phyloP scores from a whole-genome alignment of 2,113 vertebrate species.

The Nothoprocta perdicaria region DNA sequence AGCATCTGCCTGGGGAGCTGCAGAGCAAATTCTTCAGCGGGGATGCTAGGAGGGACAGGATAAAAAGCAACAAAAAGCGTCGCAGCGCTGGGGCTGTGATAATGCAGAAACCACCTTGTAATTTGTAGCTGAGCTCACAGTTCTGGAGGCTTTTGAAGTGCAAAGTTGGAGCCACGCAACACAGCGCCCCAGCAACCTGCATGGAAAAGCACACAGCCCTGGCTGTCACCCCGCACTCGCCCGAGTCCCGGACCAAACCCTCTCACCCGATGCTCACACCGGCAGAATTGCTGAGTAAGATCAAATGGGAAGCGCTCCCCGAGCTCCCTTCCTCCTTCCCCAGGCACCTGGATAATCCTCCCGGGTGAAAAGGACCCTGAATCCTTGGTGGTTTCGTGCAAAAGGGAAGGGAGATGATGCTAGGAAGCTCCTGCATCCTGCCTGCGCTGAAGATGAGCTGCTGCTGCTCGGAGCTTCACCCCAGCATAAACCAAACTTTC shows the following conservation, averaged over 20 bases:
- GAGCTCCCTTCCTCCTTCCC: neutral
- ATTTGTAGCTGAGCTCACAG: neutral
- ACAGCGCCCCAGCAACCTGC: neutral
- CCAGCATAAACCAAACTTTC: neutral
- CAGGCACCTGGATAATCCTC: conserved; percentile 45
- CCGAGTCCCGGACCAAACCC: neutral
- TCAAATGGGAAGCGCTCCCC: conserved; percentile 9
- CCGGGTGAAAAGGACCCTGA: conserved; percentile 27
- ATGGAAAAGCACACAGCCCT: neutral
- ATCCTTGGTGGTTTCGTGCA: neutral
- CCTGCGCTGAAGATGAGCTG: conserved; percentile 1
- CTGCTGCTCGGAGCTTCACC: neutral
- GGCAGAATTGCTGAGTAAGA: neutral
- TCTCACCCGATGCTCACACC: rapidly evolving
- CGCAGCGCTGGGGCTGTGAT: rapidly evolving
- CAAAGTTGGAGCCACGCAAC: neutral
- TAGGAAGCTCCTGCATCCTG: rapidly evolving
- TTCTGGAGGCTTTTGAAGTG: conserved; percentile 19
- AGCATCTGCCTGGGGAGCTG: neutral
- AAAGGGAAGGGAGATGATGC: neutral
- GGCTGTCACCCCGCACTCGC: neutral
- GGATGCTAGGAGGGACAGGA: neutral
- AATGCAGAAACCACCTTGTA: neutral
- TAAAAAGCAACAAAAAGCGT: neutral
- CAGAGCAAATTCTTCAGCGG: neutral